These are phyloP conservation scores for Philereme vetulata DNA, from an alignment of 2,888 invertebrate genomes.

Conservation along the genomic window DNA sequence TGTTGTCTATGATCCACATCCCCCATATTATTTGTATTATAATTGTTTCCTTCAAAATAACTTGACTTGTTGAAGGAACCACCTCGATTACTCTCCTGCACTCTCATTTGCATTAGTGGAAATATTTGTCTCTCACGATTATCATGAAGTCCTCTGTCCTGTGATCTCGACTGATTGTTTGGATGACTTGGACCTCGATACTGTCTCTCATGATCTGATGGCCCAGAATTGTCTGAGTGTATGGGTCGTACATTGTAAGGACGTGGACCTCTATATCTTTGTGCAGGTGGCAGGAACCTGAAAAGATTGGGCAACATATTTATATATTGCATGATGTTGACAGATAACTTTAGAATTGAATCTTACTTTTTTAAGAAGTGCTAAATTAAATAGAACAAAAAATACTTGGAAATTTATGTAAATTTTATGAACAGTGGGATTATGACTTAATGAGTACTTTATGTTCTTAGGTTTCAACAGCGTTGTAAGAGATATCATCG, in stretches of 20 bases:
- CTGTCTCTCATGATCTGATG: constrained; percentile 53
- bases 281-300: constrained; percentile 63
- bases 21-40: constrained; percentile 64
- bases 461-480: neutral
- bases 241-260: constrained; percentile 45
- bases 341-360: neutral
- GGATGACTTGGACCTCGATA: constrained; percentile 48
- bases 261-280: constrained; percentile 49
- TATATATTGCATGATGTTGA: constrained; percentile 2
- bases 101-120: constrained; percentile 39
- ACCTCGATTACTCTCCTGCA: constrained; percentile 38
- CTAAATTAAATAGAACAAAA: too few species aligned
- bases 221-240: constrained; percentile 42
- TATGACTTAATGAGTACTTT: neutral
- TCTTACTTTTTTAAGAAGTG: too few species aligned
- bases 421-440: too few species aligned
- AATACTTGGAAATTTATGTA: too few species aligned
- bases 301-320: constrained; percentile 32
- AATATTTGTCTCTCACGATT: constrained; percentile 40
- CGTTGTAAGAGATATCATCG: too few species aligned
- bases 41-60: constrained; percentile 28
- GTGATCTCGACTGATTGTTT: constrained; percentile 45
- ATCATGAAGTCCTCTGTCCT: constrained; percentile 50
- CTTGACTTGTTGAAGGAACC: constrained; percentile 35
- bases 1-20: constrained; percentile 35